phyloP scores from a whole-genome alignment of 1,140 invertebrate genomes.

The Papilio xuthus region DNA sequence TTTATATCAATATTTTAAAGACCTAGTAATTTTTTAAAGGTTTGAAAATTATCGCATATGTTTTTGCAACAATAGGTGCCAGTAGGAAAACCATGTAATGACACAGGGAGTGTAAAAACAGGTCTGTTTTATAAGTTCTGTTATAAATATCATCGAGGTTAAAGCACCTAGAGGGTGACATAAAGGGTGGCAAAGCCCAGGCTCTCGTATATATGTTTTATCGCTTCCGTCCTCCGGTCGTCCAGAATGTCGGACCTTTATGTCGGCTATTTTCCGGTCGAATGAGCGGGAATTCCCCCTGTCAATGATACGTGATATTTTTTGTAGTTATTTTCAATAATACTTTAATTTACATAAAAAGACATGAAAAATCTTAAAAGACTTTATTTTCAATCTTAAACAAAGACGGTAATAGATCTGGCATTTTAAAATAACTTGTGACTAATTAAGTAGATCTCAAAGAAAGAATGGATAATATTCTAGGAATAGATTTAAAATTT shows the following conservation, averaged over 20 bases:
- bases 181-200: conserved; percentile 48
- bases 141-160: conserved; percentile 49
- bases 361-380: too few relatives aligned
- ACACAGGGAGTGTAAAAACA: conserved; percentile 1
- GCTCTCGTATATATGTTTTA: conserved; percentile 71
- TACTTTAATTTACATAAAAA: too few relatives aligned
- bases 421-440: neutral
- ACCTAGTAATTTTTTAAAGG: too few relatives aligned
- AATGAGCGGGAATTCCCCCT: conserved; percentile 70
- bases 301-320: conserved; percentile 70
- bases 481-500: neutral
- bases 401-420: neutral
- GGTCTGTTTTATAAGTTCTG: conserved; percentile 30
- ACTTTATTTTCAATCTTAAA: neutral
- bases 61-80: too few relatives aligned
- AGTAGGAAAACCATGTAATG: neutral
- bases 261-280: conserved; percentile 78
- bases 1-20: too few relatives aligned
- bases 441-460: neutral
- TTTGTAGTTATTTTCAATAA: conserved; percentile 65
- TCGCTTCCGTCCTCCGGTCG: conserved; percentile 62
- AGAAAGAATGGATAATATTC: neutral
- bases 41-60: too few relatives aligned
- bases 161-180: conserved; percentile 48
- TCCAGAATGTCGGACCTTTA: conserved; percentile 74